phyloP scores from a whole-genome alignment of 2,113 vertebrate genomes.

The Notothenia rossii region DNA sequence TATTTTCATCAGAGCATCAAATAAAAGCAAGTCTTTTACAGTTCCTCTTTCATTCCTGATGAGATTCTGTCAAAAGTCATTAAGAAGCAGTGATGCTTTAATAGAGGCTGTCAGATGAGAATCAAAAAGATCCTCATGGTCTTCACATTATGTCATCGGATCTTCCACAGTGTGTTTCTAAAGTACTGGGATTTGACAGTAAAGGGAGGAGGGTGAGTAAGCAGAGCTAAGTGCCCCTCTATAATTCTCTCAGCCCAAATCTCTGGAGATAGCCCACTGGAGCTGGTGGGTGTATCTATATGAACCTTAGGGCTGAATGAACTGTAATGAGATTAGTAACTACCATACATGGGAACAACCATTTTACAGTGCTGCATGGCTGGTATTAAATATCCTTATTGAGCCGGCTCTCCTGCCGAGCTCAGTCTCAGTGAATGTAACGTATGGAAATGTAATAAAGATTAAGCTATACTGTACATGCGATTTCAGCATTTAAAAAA shows the following conservation, averaged over 20 bases:
- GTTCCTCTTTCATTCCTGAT: background rate
- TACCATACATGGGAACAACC: slow-evolving; percentile 68
- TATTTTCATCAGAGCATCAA: slow-evolving; percentile 12
- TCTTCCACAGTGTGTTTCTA: slow-evolving; percentile 53
- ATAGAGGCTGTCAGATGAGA: slow-evolving; percentile 43
- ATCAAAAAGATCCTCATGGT: slow-evolving; percentile 33
- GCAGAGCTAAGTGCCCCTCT: slow-evolving; percentile 72
- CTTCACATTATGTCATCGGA: slow-evolving; percentile 59
- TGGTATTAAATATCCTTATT: slow-evolving; percentile 61
- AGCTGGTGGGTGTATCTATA: slow-evolving; percentile 63
- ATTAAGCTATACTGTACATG: slow-evolving; percentile 5
- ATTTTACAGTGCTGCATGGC: slow-evolving; percentile 49
- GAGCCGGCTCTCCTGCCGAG: slow-evolving; percentile 38
- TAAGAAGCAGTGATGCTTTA: slow-evolving; percentile 18
- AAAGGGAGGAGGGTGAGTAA: slow-evolving; percentile 51
- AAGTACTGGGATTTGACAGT: slow-evolving; percentile 54
- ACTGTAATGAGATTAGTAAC: slow-evolving; percentile 73
- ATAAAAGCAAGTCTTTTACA: background rate
- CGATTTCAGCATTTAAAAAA: slow-evolving; percentile 12
- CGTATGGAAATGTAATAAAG: slow-evolving; percentile 36
- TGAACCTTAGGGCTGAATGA: slow-evolving; percentile 63
- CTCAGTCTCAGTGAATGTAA: slow-evolving; percentile 31
- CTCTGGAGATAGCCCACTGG: slow-evolving; percentile 62
- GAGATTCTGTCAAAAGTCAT: slow-evolving; percentile 16
- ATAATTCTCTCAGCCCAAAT: slow-evolving; percentile 67